Percentiles rank a stretch among this genome's conserved stretches.
These are phyloP conservation scores for Psococerastis gibbosa DNA, from an alignment of 2,888 invertebrate species.

Conservation along the genomic window DNA sequence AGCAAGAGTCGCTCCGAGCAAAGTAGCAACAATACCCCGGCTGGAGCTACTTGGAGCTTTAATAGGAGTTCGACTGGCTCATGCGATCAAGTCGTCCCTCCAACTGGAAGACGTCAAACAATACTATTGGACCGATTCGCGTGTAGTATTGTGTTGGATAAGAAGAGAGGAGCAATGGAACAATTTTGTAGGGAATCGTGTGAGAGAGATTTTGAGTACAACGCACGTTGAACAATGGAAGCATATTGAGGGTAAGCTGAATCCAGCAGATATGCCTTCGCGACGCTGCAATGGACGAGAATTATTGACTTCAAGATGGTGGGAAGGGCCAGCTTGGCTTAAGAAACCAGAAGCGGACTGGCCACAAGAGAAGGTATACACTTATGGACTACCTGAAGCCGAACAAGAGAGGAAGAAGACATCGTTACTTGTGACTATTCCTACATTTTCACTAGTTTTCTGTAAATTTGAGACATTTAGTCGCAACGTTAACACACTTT, in stretches of 20 bases:
- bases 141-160: background rate
- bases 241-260: background rate
- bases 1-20: constrained; percentile 3
- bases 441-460: too few relatives aligned
- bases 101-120: constrained; percentile 4
- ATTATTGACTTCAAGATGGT: background rate
- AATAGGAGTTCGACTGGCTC: background rate
- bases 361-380: too few relatives aligned
- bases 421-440: too few relatives aligned
- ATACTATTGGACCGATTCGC: background rate
- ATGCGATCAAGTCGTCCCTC: background rate
- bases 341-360: constrained; percentile 15
- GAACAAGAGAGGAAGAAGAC: too few relatives aligned
- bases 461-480: too few relatives aligned
- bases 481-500: too few relatives aligned
- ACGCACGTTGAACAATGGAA: background rate
- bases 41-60: background rate
- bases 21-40: background rate
- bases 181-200: background rate
- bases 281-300: background rate
- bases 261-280: background rate
- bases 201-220: background rate
- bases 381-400: too few relatives aligned
- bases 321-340: background rate
- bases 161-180: background rate